These are phyloP conservation scores for Phyllopteryx taeniolatus DNA, from an alignment of 2,113 vertebrate genomes.

Conservation along the genomic window DNA sequence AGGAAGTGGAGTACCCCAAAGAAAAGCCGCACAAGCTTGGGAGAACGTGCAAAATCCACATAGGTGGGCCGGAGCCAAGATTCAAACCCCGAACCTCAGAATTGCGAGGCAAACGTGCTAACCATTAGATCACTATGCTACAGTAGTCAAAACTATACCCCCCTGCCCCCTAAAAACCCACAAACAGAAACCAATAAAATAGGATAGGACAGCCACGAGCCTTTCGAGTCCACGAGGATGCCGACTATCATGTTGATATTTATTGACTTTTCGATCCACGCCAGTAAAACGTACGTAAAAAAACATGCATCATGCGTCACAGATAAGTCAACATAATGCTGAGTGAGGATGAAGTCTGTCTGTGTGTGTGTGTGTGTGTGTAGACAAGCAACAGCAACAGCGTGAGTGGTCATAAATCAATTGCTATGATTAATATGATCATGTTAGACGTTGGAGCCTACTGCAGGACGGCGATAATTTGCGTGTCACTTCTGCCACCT, in stretches of 20 bases:
- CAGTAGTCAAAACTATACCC: too few relatives aligned
- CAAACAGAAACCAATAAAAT: too few relatives aligned
- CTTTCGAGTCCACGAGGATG: background rate
- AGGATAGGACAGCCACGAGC: background rate
- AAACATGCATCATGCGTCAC: background rate
- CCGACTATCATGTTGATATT: background rate
- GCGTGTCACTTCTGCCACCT: constrained; percentile 39
- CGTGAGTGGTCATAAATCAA: constrained; percentile 51
- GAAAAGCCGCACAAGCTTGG: too few relatives aligned
- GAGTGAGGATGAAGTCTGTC: background rate
- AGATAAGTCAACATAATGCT: background rate
- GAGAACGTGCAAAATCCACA: too few relatives aligned
- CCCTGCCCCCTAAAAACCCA: too few relatives aligned
- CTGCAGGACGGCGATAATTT: constrained; percentile 47
- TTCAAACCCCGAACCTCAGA: too few relatives aligned
- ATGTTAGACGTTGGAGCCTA: constrained; percentile 39
- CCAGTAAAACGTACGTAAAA: background rate
- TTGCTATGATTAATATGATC: constrained; percentile 52
- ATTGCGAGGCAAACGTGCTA: too few relatives aligned
- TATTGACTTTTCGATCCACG: background rate
- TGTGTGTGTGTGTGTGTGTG: constrained; percentile 18
- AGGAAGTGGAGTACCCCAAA: too few relatives aligned
- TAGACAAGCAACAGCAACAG: constrained; percentile 27
- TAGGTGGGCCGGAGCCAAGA: too few relatives aligned
- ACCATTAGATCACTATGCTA: too few relatives aligned